Percentiles rank a stretch among this genome's conserved stretches.
These are phyloP conservation scores for Microchirus variegatus DNA, from an alignment of 2,797 vertebrate genomes.

Conservation along the genomic window DNA sequence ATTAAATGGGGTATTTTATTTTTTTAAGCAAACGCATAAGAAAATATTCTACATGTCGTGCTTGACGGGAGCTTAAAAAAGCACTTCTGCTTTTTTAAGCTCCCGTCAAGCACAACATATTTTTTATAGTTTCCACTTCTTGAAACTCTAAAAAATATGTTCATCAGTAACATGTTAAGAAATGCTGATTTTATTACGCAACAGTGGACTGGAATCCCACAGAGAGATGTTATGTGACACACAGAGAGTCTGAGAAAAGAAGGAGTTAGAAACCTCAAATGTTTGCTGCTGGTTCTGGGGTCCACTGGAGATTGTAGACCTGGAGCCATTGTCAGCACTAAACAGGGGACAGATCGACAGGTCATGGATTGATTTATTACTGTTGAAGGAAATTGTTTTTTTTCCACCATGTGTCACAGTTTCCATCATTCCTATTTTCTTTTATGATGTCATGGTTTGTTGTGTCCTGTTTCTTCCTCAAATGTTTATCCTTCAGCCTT, in stretches of 20 bases:
- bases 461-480: background rate
- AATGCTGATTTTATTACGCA: slow-evolving; percentile 25
- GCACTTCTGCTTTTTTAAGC: too few relatives aligned
- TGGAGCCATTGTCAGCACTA: slow-evolving; percentile 79
- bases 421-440: slow-evolving; percentile 5
- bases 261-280: slow-evolving; percentile 72
- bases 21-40: too few relatives aligned
- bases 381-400: background rate
- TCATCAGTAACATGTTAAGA: slow-evolving; percentile 15
- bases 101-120: too few relatives aligned
- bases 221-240: slow-evolving; percentile 12
- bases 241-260: slow-evolving; percentile 14
- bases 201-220: slow-evolving; percentile 11
- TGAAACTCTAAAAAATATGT: slow-evolving; percentile 4
- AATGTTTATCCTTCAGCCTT: rapidly evolving
- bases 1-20: too few relatives aligned
- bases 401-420: background rate
- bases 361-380: slow-evolving; percentile 25
- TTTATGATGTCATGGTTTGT: background rate
- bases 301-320: slow-evolving; percentile 72
- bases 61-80: slow-evolving; percentile 12
- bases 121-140: too few relatives aligned
- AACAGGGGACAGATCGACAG: slow-evolving; percentile 51
- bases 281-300: slow-evolving; percentile 75
- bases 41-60: background rate